Base-by-base conservation (phyloP, 1,140 invertebrate genomes). In the Conus ventricosus region DNA sequence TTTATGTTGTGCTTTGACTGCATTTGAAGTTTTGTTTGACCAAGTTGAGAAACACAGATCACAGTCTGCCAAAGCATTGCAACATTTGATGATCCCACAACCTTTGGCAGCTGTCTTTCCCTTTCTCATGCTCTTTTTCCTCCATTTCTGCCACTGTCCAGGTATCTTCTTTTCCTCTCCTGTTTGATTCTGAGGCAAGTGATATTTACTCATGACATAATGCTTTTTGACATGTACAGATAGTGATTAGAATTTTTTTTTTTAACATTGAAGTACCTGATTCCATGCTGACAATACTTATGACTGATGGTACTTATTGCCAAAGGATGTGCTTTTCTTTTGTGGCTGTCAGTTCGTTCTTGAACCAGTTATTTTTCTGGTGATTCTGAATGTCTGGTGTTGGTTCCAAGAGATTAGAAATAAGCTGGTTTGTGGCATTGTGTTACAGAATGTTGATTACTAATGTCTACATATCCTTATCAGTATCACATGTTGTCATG, bases 401-500 rank as follows among this genome's bases (percentile, higher is more conserved):
- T 71, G 67, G 67, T 71, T 71, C 67, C 67, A 71, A 71, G 67
- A 71, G 67, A 71, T 71, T 71, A 71, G 13, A 71, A 23, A 23
- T 20, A 7, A 20, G 15, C 67, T 23, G 67, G 67, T 71, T 71
- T 71, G 67, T 13, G 67, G 67, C 23, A 71, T 71, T 20, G 67
- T n/a, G 67, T 71, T 71, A 71, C 67, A 20, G 17, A 63, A 63
- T 71, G 67, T 71, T 71, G 67, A 23, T 71, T 71, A 71, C 17
- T 20, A 71, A 23, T 71, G 67, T 71, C 67, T 71, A 71, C 67
- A 71, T 71, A 71, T 71, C 67, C 23, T 71, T 71, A 71, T 71
- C 67, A 71, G 67, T 71, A 71, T 71, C 67, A 71, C 67, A 71
- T 71, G 67, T 71, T 71, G 67, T 71, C 67, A 71, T 71, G 67